Percentiles rank a stretch among this genome's conserved stretches.
These are phyloP conservation scores for Fregata magnificens DNA, from an alignment of 2,113 vertebrate genomes.

Conservation along the genomic window DNA sequence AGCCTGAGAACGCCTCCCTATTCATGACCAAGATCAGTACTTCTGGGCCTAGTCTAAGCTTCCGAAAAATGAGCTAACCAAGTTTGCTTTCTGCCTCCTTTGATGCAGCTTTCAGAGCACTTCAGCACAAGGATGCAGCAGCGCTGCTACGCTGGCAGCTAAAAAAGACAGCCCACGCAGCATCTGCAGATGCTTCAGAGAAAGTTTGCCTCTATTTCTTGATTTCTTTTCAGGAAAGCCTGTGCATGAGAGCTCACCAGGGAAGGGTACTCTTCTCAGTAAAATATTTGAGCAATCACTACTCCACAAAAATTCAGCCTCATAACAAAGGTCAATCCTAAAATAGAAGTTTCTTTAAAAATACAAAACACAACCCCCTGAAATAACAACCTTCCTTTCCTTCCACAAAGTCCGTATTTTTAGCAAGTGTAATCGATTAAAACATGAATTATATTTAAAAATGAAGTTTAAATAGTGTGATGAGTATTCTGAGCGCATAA, in stretches of 20 bases:
- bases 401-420: neutral
- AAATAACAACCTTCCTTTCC: neutral
- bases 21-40: neutral
- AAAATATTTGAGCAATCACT: neutral
- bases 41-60: neutral
- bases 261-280: neutral
- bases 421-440: neutral
- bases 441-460: neutral
- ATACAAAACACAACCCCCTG: neutral
- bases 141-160: neutral
- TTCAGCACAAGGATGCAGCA: constrained; percentile 6
- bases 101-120: neutral
- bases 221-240: constrained; percentile 39
- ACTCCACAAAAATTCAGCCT: neutral
- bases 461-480: neutral
- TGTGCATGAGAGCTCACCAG: neutral
- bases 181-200: constrained; percentile 35
- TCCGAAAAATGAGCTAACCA: fast-evolving
- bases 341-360: neutral
- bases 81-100: neutral
- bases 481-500: neutral
- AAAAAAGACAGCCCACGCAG: constrained; percentile 13
- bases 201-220: neutral
- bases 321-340: neutral
- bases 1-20: neutral